phyloP scores from a whole-genome alignment of 2,888 invertebrate species.

The Cephus spinipes region DNA sequence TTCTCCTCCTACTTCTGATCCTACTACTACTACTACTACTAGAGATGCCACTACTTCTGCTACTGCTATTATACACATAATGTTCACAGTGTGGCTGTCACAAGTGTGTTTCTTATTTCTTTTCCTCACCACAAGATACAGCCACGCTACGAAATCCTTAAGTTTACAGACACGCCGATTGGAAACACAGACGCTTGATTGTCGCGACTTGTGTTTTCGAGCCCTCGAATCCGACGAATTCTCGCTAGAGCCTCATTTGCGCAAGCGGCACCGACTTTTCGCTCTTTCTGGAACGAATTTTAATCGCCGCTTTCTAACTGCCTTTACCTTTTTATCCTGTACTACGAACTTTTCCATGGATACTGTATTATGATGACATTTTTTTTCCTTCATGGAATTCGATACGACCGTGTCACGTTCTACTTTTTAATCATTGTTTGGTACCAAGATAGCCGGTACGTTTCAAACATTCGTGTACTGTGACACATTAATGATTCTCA shows the following conservation, averaged over 20 bases:
- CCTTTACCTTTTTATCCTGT: background rate
- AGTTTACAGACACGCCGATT: background rate
- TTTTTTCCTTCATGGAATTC: background rate
- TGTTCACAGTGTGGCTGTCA: background rate
- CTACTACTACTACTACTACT: background rate
- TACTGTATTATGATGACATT: background rate
- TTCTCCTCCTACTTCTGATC: background rate
- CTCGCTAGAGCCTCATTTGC: conserved; percentile 9
- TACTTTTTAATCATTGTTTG: background rate
- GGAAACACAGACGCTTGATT: background rate
- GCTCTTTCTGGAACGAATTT: conserved; percentile 2
- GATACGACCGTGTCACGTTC: background rate
- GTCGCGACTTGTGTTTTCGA: conserved; percentile 6
- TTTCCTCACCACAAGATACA: background rate
- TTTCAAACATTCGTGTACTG: background rate
- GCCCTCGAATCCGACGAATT: conserved; percentile 5
- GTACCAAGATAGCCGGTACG: background rate
- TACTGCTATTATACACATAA: background rate
- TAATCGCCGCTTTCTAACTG: background rate
- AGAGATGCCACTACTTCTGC: background rate
- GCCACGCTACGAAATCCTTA: background rate
- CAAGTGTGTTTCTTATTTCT: background rate
- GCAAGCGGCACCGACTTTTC: background rate
- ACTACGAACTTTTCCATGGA: background rate
- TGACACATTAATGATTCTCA: background rate